Evolutionary conservation across 2,113 vertebrate genomes (phyloP), one percentile per base, ranked within the genome.

Genomic region (Notechis scutatus): DNA sequence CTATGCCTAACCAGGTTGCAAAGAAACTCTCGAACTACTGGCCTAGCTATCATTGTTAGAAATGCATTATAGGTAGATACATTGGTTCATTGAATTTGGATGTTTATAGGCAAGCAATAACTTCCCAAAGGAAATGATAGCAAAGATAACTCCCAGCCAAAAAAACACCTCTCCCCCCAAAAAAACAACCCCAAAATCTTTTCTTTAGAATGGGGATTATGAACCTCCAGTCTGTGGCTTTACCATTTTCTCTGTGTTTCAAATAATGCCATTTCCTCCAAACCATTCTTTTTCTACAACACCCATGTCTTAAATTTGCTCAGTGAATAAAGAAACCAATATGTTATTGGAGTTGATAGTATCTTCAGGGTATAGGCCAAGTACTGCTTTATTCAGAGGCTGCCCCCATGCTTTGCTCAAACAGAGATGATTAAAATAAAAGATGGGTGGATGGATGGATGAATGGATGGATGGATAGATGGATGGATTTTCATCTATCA

Each of bases 81-180:
- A 11, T 24, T 55, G 52, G 74, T 39, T 45, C 90, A 90, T 69
- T 69, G 47, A 90, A n/a, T n/a, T 55, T 88, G 87, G 47, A 50
- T 87, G 85, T 55, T 39, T 89, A 90, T 95, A 93, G 86, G 56
- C 94, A 92, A 94, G 4, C 45, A 81, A 20, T 88, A 85, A 91
- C 85, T 55, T 59, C 10, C 10, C 52, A 93, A 8, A 90, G 89
- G 90, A 61, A 29, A 29, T 87, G 3, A 42, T 39, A 45, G 52
- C 47, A 69, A 87, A 93, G 92, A 85, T 39, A n/a, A 81, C 15
- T 39, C 34, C 69, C n/a, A 39, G n/a, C n/a, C 34, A 34, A 34
- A 61, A 57, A 64, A 64, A 64, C 24, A 29, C 55, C 18, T 47
- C 47, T 47, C 1, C 0, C 54, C 3, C 15, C 26, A 11, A 26